Evolutionary conservation across 2,113 vertebrate genomes (phyloP), one percentile per base, ranked within the genome.

Genomic region (Ailuropoda melanoleuca): DNA sequence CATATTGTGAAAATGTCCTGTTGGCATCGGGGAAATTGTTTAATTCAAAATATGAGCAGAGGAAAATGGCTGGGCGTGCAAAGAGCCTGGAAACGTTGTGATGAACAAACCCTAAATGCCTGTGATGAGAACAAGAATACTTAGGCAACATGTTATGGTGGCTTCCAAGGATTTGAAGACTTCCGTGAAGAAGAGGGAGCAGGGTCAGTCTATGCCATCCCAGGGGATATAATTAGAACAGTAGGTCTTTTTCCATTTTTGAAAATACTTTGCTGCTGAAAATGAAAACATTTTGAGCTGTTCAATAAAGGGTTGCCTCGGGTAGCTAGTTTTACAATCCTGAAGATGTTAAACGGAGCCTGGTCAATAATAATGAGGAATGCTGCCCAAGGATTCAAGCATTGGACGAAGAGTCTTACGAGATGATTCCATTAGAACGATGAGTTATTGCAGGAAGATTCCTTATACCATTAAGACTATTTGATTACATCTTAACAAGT

Each of bases 221-320:
- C 48, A 34, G 37, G 82, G 46, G n/a, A 88, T 7, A 95, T 39
- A 84, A 82, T 91, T 81, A 66, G 75, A 93, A 89, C 56, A 97
- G 77, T 26, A 95, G 37, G 17, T 17, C 46, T 74, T 93, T 95
- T 80, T 95, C 46, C 39, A 39, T 15, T 75, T 90, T 58, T 62
- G 60, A 70, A 96, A 96, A 70, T 50, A 66, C 23, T 82, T 72
- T 83, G 31, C 62, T 88, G 31, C 21, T 89, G 39, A 60, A 39
- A 26, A 39, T 85, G 11, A 46, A 17, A 86, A 23, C 7, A 46
- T 12, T 70, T 85, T 1, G 15, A 70, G 6, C 24, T 56, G 11
- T 31, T 81, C 46, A 55, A 78, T 58, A 66, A 46, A 88, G 58
- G 48, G 5, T 81, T 39, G 15, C 50, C 34, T 39, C 3, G n/a